Evolutionary conservation across 2,888 invertebrate species (phyloP).

Genomic region (Leptopilina syphax): DNA sequence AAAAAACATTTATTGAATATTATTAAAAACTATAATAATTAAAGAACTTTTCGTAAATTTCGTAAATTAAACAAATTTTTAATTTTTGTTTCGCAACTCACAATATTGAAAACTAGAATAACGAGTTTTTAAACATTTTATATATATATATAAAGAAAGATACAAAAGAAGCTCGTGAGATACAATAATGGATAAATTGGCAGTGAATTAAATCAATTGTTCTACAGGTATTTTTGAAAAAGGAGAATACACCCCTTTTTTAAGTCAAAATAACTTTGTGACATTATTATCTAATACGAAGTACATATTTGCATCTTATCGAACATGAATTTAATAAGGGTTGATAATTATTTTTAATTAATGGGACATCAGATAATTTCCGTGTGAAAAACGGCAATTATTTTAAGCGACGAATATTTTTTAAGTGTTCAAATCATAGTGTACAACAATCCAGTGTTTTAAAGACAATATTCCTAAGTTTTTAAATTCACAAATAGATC

Average conservation of each 20-base stretch:
- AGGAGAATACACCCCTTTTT: slow-evolving; percentile 30
- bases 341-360: background rate
- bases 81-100: too few relatives aligned
- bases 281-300: background rate
- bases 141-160: slow-evolving; percentile 46
- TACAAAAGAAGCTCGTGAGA: slow-evolving; percentile 61
- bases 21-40: too few relatives aligned
- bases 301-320: slow-evolving; percentile 9
- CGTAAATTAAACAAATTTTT: too few relatives aligned
- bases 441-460: slow-evolving; percentile 23
- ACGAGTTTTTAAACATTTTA: background rate
- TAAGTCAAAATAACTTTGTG: background rate
- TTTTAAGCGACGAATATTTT: background rate
- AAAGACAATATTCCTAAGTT: background rate
- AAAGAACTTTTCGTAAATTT: too few relatives aligned
- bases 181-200: slow-evolving; percentile 67
- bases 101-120: too few relatives aligned
- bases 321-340: slow-evolving; percentile 1
- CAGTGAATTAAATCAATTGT: slow-evolving; percentile 67
- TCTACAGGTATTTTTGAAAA: slow-evolving; percentile 59
- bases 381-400: background rate
- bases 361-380: slow-evolving; percentile 3
- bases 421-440: slow-evolving; percentile 3
- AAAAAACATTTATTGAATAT: too few relatives aligned
- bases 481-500: background rate